Base-by-base conservation (phyloP, 2,888 invertebrate species). In the Selenia dentaria region DNA sequence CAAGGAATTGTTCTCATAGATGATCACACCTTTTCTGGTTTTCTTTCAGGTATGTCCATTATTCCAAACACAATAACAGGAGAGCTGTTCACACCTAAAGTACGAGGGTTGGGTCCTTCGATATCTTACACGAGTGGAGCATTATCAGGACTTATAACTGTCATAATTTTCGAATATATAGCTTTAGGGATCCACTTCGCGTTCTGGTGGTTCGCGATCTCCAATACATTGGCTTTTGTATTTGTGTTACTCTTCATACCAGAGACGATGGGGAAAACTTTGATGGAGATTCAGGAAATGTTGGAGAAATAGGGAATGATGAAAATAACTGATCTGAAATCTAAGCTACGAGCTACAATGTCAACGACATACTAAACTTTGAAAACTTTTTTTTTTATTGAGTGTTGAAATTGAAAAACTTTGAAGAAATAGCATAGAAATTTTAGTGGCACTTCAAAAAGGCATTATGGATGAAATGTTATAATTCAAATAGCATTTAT, bases 221-320 rank as follows among this genome's bases (percentile, higher is more conserved):
- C 50, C 0, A 57, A 58, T 14, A 43, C 34, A 0, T 1, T 59
- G 0, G 57, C 54, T 0, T 59, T 61, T 13, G 2, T 65, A 0
- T 71, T 68, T 10, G 57, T 59, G 0, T 2, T 58, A 0, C 16
- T 62, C 2, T 54, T 60, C 14, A 62, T 74, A 0, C 70, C 70
- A 0, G 74, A 74, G 38, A 74, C 73, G 0, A 65, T 57, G 25
- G 67, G 67, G 2, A 69, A 64, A 33, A 67, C 43, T 27, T 53
- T 70, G 13, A 16, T 38, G 12, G 65, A 70, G 26, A 64, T 73
- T 6, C 57, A 66, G 18, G 49, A 45, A 3, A 63, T 67, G 62
- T 22, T 22, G 22, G 16, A 16, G 11, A 27, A 26, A 26, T 26
- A 26, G n/a, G n/a, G n/a, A n/a, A n/a, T n/a, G n/a, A n/a, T n/a